Base-by-base conservation (phyloP, 2,113 vertebrate genomes). In the Capra hircus region DNA sequence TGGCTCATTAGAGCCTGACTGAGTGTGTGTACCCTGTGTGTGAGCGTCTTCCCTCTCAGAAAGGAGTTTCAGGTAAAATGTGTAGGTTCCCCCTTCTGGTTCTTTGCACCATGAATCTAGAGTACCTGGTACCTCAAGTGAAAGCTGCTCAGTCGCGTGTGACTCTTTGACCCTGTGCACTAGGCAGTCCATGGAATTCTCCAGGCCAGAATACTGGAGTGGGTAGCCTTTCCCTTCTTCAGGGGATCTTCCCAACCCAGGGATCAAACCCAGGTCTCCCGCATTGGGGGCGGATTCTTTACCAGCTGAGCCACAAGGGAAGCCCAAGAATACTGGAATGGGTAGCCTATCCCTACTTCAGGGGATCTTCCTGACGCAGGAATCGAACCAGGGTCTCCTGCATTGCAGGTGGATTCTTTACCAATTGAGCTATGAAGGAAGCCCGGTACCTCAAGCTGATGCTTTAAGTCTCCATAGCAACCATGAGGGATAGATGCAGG, bases 271-370 rank as follows among this genome's bases (percentile, higher is more conserved):
- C n/a, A 36, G n/a, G 67, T 40, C 10, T 36, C n/a, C n/a, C 0
- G 0, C 67, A 71, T 6, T 71, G 67, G 0, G 0, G n/a, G 67
- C 0, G 2, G n/a, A 71, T 3, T 71, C 67, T 71, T 71, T 71
- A 71, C 67, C n/a, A 36, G 67, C n/a, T 23, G 19, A 71, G 9
- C 9, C 19, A 36, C 67, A 23, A 23, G 67, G n/a, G 67, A 71
- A 71, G 64, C 9, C 64, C 9, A 23, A 71, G 17, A 21, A 23
- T 36, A 71, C n/a, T 36, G 19, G n/a, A 71, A 5, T 5, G n/a
- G 67, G n/a, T 40, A 71, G 19, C 67, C 5, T 21, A 1, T 71
- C 67, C n/a, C n/a, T 71, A 1, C 67, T 71, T 11, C n/a, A 71
- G 10, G 1, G 19, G n/a, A 40, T 71, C 67, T 71, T 71, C n/a